Percentiles rank a stretch among this genome's conserved stretches.
Evolutionary conservation across 2,113 vertebrate species (phyloP).

Genomic region (Etheostoma cragini): DNA sequence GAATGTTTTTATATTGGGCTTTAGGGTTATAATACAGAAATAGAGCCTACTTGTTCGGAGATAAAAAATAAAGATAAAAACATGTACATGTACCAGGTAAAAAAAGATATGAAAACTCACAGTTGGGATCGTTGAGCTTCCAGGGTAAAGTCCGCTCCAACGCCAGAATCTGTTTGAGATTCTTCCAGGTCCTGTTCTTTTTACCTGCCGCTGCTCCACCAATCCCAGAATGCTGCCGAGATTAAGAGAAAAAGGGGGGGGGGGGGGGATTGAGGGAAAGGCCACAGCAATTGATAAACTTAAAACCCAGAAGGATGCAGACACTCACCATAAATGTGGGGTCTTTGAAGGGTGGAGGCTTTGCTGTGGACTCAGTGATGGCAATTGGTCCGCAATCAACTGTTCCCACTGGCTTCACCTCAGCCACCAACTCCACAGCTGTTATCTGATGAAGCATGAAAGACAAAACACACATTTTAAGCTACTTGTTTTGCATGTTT

Average conservation of each 20-base stretch:
- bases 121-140: constrained; percentile 95
- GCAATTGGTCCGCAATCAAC: constrained; percentile 79
- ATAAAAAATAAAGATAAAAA: not conserved
- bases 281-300: not conserved
- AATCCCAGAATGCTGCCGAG: constrained; percentile 92
- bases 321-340: constrained; percentile 89
- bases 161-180: constrained; percentile 97
- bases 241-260: not conserved
- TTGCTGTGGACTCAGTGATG: constrained; percentile 83
- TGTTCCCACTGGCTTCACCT: constrained; percentile 83
- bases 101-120: constrained; percentile 81
- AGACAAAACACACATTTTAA: not conserved
- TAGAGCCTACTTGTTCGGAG: not conserved
- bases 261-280: not conserved
- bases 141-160: constrained; percentile 95
- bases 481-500: not conserved
- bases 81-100: not conserved
- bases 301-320: not conserved
- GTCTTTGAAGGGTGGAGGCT: constrained; percentile 92
- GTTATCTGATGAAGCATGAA: constrained; percentile 60
- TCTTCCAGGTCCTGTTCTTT: constrained; percentile 99
- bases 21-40: not conserved
- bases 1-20: not conserved
- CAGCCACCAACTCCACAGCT: constrained; percentile 80
- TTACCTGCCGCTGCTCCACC: constrained; percentile 97